phyloP scores from a whole-genome alignment of 2,888 invertebrate genomes.

The Empis livida region DNA sequence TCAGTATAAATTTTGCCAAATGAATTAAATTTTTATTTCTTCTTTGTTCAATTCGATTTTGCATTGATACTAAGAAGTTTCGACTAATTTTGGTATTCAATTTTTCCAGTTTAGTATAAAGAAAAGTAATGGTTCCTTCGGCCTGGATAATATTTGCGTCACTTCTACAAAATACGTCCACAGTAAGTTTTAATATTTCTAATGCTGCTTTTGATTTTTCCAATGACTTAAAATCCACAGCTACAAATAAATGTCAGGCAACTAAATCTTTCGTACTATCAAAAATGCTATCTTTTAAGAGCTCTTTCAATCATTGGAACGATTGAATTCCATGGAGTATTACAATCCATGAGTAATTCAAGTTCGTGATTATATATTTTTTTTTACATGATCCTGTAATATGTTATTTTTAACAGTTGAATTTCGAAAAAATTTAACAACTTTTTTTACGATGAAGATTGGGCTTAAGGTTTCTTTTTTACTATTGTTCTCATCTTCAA shows the following conservation, averaged over 20 bases:
- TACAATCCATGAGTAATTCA: slow-evolving; percentile 10
- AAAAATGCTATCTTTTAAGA: no score
- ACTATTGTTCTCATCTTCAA: background rate
- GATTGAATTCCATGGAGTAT: slow-evolving; percentile 11
- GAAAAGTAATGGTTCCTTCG: background rate
- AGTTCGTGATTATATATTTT: slow-evolving; percentile 5
- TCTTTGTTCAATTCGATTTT: background rate
- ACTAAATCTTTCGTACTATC: no score
- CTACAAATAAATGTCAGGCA: no score
- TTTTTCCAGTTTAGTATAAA: background rate
- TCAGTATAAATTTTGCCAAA: background rate
- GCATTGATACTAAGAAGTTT: background rate
- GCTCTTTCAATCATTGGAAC: slow-evolving; percentile 1
- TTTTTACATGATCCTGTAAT: slow-evolving; percentile 7
- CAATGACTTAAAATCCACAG: no score
- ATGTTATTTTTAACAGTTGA: slow-evolving; percentile 8
- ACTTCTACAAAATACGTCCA: background rate
- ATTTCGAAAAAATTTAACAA: slow-evolving; percentile 8
- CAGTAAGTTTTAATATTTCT: background rate
- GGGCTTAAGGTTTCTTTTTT: background rate
- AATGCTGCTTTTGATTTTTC: background rate
- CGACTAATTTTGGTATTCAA: background rate
- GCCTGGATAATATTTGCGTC: background rate
- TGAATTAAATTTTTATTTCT: background rate
- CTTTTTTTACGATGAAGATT: slow-evolving; percentile 6